These are phyloP conservation scores for Bombus difficillimus DNA, from an alignment of 1,140 invertebrate genomes.

Conservation along the genomic window DNA sequence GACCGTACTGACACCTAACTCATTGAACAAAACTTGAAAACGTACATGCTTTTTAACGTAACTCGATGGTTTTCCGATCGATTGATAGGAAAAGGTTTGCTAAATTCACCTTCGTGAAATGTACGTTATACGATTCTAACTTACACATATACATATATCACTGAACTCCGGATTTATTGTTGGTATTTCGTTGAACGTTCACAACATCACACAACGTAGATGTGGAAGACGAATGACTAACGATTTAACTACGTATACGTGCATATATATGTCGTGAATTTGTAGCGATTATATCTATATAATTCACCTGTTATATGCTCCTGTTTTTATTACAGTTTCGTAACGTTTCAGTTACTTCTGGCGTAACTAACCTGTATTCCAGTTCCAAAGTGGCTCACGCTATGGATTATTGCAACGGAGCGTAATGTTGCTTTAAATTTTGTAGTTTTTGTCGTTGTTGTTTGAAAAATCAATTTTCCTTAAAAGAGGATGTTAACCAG, in stretches of 20 bases:
- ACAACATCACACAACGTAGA: not conserved
- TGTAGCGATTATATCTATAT: not conserved
- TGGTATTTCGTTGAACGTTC: not conserved
- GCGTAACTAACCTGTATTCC: not conserved
- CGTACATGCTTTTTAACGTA: not conserved
- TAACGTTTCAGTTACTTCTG: conserved; percentile 14
- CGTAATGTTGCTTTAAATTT: not conserved
- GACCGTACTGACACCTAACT: not conserved
- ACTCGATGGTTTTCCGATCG: not conserved
- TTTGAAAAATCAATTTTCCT: not conserved
- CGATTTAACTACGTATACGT: not conserved
- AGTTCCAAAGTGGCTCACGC: no score
- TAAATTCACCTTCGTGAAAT: no score
- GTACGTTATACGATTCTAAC: not conserved
- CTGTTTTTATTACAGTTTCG: conserved; percentile 31
- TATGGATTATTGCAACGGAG: not conserved
- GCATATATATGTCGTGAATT: not conserved
- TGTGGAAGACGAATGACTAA: conserved; percentile 8
- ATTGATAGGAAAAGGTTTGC: not conserved
- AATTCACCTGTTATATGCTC: conserved; percentile 1
- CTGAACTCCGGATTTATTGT: not conserved
- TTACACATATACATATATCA: not conserved
- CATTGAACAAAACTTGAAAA: not conserved
- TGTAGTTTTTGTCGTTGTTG: not conserved
- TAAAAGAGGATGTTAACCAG: not conserved